These are phyloP conservation scores for Strix occidentalis DNA, from an alignment of 2,797 vertebrate species.

Conservation along the genomic window DNA sequence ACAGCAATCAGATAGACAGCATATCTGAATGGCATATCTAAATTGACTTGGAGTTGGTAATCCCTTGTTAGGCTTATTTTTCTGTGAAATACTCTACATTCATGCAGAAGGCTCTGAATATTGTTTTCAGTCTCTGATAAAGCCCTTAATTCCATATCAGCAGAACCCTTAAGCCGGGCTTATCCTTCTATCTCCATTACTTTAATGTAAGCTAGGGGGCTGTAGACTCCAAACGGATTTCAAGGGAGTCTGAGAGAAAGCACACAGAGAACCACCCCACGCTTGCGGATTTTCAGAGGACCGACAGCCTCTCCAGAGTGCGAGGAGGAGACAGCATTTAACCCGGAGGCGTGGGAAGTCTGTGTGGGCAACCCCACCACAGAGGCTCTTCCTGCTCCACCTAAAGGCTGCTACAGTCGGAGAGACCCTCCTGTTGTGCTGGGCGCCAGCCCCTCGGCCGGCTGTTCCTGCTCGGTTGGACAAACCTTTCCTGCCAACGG, in stretches of 20 bases:
- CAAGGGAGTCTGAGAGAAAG: not conserved
- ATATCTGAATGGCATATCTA: not conserved
- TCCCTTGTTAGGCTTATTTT: conserved; percentile 1
- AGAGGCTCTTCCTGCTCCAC: not conserved
- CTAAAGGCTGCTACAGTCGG: rapidly evolving
- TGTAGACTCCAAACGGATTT: not conserved
- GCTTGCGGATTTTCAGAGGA: not conserved
- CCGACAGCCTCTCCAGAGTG: rapidly evolving
- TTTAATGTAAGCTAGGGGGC: not conserved
- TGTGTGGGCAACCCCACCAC: rapidly evolving
- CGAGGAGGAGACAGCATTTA: rapidly evolving
- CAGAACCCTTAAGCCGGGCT: not conserved
- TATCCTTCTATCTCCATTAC: not conserved
- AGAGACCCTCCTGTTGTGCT: rapidly evolving
- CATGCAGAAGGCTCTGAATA: not conserved
- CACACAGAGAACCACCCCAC: not conserved
- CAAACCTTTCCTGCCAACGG: not conserved
- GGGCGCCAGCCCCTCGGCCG: not conserved
- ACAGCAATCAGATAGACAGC: not conserved
- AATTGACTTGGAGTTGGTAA: conserved; percentile 2
- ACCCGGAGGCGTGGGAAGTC: not conserved
- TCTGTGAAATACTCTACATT: not conserved
- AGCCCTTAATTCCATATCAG: not conserved
- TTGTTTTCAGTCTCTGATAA: not conserved
- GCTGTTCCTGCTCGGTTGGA: not conserved